A percentile compares a stretch with the other conserved stretches of the same genome.
Conservation (phyloP, 2,888 invertebrate species). For the Aphelenchoides bicaudatus region DNA sequence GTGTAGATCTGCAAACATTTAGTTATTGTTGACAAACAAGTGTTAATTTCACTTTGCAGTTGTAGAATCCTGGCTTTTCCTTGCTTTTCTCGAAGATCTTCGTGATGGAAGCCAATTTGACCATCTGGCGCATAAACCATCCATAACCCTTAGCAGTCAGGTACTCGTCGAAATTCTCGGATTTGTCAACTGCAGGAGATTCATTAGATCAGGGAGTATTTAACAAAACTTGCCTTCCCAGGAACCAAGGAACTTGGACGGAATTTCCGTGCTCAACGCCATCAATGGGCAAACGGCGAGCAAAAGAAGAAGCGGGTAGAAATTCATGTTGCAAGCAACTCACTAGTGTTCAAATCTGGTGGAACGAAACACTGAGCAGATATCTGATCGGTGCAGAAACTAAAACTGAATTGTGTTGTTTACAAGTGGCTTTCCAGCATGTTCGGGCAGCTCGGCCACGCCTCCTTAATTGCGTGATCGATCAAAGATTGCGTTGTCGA, state of each 20-base stretch:
- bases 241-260: slow-evolving; percentile 35
- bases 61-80: slow-evolving; percentile 29
- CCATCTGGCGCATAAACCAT: slow-evolving; percentile 41
- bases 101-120: slow-evolving; percentile 33
- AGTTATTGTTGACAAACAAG: background rate
- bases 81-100: slow-evolving; percentile 35
- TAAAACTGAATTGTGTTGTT: no score
- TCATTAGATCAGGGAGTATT: no score
- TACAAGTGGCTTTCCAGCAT: no score
- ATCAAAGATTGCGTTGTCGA: no score
- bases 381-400: no score
- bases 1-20: slow-evolving; percentile 41
- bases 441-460: no score
- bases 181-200: slow-evolving; percentile 32
- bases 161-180: slow-evolving; percentile 42
- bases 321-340: slow-evolving; percentile 1
- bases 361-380: no score
- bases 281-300: background rate
- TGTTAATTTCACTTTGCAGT: slow-evolving; percentile 10
- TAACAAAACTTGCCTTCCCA: no score
- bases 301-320: background rate
- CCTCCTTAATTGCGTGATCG: no score
- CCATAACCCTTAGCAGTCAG: slow-evolving; percentile 37
- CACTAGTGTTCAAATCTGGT: no score
- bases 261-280: slow-evolving; percentile 22